Conservation (phyloP, 1,140 invertebrate genomes). For the Tetramorium parvispinum region DNA sequence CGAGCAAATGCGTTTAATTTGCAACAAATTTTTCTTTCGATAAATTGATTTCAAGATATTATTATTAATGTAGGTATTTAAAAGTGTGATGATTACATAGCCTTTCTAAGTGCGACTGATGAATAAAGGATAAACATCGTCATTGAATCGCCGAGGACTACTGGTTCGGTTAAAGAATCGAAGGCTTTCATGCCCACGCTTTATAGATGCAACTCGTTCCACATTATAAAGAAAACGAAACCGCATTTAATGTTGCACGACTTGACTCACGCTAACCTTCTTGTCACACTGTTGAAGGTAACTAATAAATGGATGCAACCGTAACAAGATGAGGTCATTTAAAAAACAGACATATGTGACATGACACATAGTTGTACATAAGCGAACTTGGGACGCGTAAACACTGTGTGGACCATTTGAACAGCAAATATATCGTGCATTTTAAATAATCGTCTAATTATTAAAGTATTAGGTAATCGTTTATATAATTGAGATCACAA, state of each 20-base stretch:
- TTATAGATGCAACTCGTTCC: background rate
- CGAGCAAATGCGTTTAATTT: background rate
- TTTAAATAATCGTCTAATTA: background rate
- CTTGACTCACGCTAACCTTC: constrained; percentile 9
- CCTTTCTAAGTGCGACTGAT: background rate
- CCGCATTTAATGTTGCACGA: constrained; percentile 33
- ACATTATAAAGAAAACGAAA: constrained; percentile 37
- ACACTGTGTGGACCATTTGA: background rate
- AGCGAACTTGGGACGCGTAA: background rate
- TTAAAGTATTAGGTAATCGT: background rate
- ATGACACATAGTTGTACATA: too few species aligned
- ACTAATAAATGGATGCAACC: background rate
- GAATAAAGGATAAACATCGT: constrained; percentile 21
- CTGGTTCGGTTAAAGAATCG: background rate
- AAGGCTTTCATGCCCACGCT: constrained; percentile 11
- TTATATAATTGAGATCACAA: background rate
- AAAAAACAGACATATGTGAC: background rate
- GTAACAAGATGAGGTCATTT: constrained; percentile 26
- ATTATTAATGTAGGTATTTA: background rate
- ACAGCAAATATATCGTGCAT: background rate
- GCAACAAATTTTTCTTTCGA: background rate
- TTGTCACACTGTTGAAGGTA: background rate
- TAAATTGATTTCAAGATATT: background rate
- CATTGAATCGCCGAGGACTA: background rate
- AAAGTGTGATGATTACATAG: background rate